Conservation (phyloP, 2,888 invertebrate species). For the Hetaerina titia region DNA sequence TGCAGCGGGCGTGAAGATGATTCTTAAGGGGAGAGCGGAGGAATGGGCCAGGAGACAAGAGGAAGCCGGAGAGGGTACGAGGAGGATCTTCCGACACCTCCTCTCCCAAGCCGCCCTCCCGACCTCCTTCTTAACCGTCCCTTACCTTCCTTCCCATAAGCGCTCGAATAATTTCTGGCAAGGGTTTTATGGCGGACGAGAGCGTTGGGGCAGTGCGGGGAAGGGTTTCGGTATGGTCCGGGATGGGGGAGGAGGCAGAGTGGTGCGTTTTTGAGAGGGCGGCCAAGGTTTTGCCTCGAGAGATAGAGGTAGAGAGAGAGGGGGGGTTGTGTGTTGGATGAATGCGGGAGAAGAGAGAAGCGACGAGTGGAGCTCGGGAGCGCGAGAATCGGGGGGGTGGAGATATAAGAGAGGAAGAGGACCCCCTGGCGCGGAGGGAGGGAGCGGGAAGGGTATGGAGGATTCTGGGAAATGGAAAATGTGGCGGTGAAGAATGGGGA, state of each 20-base stretch:
- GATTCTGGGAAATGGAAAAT: background rate
- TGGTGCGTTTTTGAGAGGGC: too few species aligned
- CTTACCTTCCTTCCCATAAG: background rate
- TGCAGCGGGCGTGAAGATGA: background rate
- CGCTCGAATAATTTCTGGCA: background rate
- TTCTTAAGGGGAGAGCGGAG: background rate
- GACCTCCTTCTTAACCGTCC: too few species aligned
- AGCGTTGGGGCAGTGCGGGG: background rate
- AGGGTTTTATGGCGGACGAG: background rate
- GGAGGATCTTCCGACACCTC: background rate
- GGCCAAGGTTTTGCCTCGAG: background rate
- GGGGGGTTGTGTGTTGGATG: background rate
- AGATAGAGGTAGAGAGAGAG: background rate
- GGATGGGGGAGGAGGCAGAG: too few species aligned
- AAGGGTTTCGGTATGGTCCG: background rate
- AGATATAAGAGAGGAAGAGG: too few species aligned
- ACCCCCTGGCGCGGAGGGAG: background rate
- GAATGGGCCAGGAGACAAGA: background rate
- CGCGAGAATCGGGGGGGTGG: background rate
- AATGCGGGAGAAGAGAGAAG: background rate
- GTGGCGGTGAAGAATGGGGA: constrained; percentile 28
- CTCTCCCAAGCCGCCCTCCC: too few species aligned
- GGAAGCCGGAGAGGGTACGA: background rate
- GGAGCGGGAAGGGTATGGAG: background rate
- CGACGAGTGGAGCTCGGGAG: background rate